These are phyloP conservation scores for Drosophila rellima DNA, from an alignment of 2,888 invertebrate genomes.

Conservation along the genomic window DNA sequence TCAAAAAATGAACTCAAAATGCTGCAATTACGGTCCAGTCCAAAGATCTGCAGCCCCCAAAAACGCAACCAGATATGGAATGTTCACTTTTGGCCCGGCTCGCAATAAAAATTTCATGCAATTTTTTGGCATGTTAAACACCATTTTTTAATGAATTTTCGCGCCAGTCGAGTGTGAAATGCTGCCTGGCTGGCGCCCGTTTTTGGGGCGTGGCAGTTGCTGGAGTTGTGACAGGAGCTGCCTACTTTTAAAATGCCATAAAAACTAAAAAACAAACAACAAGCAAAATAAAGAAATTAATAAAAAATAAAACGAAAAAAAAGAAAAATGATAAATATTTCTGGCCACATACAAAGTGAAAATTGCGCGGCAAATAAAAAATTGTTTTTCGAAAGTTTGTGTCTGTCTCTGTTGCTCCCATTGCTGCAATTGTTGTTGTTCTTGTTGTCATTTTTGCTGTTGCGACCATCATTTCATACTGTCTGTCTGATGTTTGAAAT, in stretches of 20 bases:
- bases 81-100: constrained; percentile 35
- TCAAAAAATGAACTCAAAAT: constrained; percentile 76
- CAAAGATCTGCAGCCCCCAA: constrained; percentile 36
- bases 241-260: constrained; percentile 73
- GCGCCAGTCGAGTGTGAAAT: constrained; percentile 85
- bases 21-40: constrained; percentile 49
- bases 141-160: constrained; percentile 84
- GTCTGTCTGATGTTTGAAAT: constrained; percentile 63
- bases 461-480: constrained; percentile 64
- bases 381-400: constrained; percentile 72
- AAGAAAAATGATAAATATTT: constrained; percentile 47
- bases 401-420: constrained; percentile 33
- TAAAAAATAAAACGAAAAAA: constrained; percentile 35
- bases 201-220: constrained; percentile 10
- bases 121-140: constrained; percentile 67
- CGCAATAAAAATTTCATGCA: constrained; percentile 67
- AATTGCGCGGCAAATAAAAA: constrained; percentile 63
- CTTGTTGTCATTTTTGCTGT: constrained; percentile 32
- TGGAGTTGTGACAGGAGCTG: constrained; percentile 29
- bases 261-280: constrained; percentile 64
- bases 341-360: constrained; percentile 67
- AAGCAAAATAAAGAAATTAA: constrained; percentile 40
- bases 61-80: constrained; percentile 37
- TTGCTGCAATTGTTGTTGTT: constrained; percentile 29
- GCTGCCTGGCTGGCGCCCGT: constrained; percentile 43